Percentiles rank a stretch among this genome's conserved stretches.
Evolutionary conservation across 2,797 vertebrate genomes (phyloP).

Genomic region (Benthosema pterotum): DNA sequence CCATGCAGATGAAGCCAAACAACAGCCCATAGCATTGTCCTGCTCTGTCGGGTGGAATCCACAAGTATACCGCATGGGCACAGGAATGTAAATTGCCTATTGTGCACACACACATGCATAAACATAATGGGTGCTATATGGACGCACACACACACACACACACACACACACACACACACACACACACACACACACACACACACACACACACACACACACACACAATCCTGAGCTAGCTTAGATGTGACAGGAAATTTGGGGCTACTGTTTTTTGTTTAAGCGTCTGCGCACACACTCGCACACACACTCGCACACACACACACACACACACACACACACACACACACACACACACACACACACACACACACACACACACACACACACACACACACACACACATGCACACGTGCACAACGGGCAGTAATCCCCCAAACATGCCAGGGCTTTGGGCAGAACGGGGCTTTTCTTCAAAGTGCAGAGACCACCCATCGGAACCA

Average conservation of each 20-base stretch:
- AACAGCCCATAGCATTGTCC: slow-evolving; percentile 6
- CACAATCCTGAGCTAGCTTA: slow-evolving; percentile 43
- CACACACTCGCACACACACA: slow-evolving; percentile 25
- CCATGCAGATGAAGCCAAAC: slow-evolving; percentile 25
- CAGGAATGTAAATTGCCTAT: slow-evolving; percentile 2
- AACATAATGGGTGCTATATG: slow-evolving; percentile 21
- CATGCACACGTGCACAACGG: slow-evolving; percentile 36
- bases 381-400: slow-evolving; percentile 33
- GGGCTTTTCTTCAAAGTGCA: slow-evolving; percentile 79
- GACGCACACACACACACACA: background rate
- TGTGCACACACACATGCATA: slow-evolving; percentile 24
- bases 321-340: slow-evolving; percentile 32
- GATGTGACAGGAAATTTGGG: slow-evolving; percentile 46
- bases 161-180: background rate
- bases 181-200: background rate
- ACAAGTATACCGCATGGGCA: no score
- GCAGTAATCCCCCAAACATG: slow-evolving; percentile 69
- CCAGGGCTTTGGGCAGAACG: slow-evolving; percentile 65
- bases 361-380: slow-evolving; percentile 21
- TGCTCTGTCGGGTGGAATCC: no score
- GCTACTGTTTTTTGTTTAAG: slow-evolving; percentile 36
- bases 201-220: background rate
- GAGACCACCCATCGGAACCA: slow-evolving; percentile 71
- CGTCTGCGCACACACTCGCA: slow-evolving; percentile 25
- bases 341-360: slow-evolving; percentile 21